Conservation (phyloP, 2,888 invertebrate species). For the Epirrhoe alternata region DNA sequence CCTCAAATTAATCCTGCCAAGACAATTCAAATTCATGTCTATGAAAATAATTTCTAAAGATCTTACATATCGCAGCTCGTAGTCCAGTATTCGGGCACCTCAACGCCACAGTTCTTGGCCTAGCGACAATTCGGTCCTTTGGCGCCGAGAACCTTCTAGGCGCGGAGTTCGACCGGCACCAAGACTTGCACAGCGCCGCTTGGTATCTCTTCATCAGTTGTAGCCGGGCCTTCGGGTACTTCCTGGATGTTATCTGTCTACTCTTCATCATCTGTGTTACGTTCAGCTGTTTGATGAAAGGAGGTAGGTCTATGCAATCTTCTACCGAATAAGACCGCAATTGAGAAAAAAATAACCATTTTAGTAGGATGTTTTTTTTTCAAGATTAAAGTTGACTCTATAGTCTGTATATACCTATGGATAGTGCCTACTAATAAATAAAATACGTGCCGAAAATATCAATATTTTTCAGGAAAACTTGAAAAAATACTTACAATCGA, state of each 20-base stretch:
- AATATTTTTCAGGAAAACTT: too few relatives aligned
- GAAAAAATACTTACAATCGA: neutral
- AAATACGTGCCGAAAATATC: too few relatives aligned
- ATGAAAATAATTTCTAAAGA: too few relatives aligned
- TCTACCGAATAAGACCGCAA: too few relatives aligned
- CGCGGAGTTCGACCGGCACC: conserved; percentile 83
- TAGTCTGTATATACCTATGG: too few relatives aligned
- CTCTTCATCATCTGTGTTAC: conserved; percentile 87
- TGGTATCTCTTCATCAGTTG: conserved; percentile 88
- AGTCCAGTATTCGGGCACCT: conserved; percentile 94
- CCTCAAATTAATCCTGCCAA: too few relatives aligned
- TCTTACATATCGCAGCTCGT: conserved; percentile 83
- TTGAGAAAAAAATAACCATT: too few relatives aligned
- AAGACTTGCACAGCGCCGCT: conserved; percentile 87
- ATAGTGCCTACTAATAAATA: too few relatives aligned
- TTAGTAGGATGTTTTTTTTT: too few relatives aligned
- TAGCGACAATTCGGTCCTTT: conserved; percentile 92
- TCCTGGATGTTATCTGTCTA: conserved; percentile 87
- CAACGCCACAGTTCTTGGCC: conserved; percentile 91
- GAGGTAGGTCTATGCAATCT: conserved; percentile 55
- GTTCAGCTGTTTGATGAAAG: conserved; percentile 85
- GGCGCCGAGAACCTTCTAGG: conserved; percentile 87
- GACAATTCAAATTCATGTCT: too few relatives aligned
- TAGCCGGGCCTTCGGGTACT: conserved; percentile 88
- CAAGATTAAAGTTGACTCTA: too few relatives aligned